These are phyloP conservation scores for Tiliacea aurago DNA, from an alignment of 2,888 invertebrate species.

Conservation along the genomic window DNA sequence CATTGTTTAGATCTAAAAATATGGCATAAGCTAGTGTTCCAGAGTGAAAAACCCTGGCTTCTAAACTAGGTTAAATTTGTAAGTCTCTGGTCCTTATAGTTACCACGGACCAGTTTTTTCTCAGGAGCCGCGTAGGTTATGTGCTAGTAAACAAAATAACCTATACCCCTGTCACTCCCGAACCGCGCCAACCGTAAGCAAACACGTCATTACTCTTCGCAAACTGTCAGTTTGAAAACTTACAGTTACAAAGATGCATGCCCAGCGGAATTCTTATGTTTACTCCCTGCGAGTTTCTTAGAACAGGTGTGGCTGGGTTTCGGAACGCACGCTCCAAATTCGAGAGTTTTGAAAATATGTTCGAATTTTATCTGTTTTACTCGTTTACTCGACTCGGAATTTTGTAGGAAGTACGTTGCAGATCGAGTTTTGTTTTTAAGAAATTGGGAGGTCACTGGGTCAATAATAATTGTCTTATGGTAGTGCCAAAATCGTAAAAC, in stretches of 20 bases:
- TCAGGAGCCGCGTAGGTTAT: not conserved
- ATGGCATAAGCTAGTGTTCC: too few species aligned
- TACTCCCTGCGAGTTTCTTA: slow-evolving; percentile 66
- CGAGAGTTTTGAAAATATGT: slow-evolving; percentile 46
- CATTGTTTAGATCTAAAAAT: too few species aligned
- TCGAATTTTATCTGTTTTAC: slow-evolving; percentile 21
- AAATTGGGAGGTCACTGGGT: too few species aligned
- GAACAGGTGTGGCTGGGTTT: slow-evolving; percentile 61
- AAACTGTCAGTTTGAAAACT: slow-evolving; percentile 71
- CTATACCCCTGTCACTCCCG: slow-evolving; percentile 38
- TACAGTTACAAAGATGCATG: slow-evolving; percentile 67
- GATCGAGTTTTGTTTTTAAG: not conserved
- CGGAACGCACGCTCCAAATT: slow-evolving; percentile 52
- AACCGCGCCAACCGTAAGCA: slow-evolving; percentile 65
- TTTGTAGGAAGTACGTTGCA: not conserved
- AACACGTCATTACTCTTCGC: slow-evolving; percentile 71
- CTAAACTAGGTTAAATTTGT: too few species aligned
- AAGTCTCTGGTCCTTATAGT: too few species aligned
- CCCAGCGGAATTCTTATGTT: slow-evolving; percentile 72
- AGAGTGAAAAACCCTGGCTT: too few species aligned
- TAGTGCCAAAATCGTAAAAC: too few species aligned
- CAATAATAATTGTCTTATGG: too few species aligned
- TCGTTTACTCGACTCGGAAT: not conserved
- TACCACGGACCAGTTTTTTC: not conserved
- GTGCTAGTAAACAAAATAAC: slow-evolving; percentile 18